Percentiles rank a stretch among this genome's conserved stretches.
Conservation (phyloP, 1,140 invertebrate species). For the Meloidogyne chitwoodi region DNA sequence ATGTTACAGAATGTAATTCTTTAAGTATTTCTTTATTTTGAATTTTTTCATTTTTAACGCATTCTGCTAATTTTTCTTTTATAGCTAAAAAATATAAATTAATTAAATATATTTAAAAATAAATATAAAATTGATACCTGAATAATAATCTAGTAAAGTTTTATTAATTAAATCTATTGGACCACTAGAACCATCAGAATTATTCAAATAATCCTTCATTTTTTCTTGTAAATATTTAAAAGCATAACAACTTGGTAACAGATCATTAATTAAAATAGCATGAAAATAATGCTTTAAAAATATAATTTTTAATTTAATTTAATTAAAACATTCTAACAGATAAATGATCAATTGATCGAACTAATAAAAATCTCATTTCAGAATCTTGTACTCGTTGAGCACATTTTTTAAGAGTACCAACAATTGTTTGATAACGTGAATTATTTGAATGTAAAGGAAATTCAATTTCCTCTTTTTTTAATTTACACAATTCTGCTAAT, state of each 20-base stretch:
- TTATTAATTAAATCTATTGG: not conserved
- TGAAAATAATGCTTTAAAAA: constrained; percentile 35
- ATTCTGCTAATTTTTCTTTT: not conserved
- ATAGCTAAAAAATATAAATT: not conserved
- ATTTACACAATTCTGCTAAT: not conserved
- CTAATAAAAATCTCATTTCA: not conserved
- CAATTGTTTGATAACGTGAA: constrained; percentile 18
- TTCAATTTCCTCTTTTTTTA: constrained; percentile 25
- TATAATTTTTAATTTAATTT: not conserved
- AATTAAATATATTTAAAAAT: not conserved
- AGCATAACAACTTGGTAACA: constrained; percentile 32
- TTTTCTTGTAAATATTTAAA: constrained; percentile 33
- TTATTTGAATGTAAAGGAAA: constrained; percentile 13
- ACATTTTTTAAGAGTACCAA: constrained; percentile 19
- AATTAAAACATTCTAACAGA: constrained; percentile 20
- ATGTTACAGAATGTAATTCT: constrained; percentile 6
- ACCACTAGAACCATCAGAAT: not conserved
- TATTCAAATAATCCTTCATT: constrained; percentile 17
- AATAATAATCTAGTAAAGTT: not conserved
- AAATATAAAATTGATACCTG: not conserved
- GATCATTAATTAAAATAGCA: constrained; percentile 32
- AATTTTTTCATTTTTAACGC: not conserved
- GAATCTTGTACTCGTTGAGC: constrained; percentile 10
- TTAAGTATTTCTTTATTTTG: constrained; percentile 22
- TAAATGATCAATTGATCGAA: constrained; percentile 26